phyloP scores from a whole-genome alignment of 2,888 invertebrate species.

The Stenoptilia bipunctidactyla region DNA sequence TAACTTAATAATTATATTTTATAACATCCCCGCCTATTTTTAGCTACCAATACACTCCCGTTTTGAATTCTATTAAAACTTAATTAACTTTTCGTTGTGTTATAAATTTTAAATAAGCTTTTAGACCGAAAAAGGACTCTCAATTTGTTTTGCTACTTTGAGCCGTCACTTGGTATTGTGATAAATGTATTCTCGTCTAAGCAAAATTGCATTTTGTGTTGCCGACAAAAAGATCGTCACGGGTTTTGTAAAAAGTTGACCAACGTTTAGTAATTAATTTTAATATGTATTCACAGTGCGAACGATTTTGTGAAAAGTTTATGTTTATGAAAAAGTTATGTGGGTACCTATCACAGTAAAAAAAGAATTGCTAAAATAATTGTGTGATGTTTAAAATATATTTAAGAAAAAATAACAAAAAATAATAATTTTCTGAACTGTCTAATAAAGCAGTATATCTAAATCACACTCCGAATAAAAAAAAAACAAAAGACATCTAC shows the following conservation, averaged over 20 bases:
- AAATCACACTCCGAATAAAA: too few relatives aligned
- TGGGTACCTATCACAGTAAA: too few relatives aligned
- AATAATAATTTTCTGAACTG: too few relatives aligned
- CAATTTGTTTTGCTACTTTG: constrained; percentile 69
- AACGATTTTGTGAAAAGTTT: too few relatives aligned
- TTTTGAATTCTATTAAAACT: constrained; percentile 69
- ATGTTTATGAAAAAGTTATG: too few relatives aligned
- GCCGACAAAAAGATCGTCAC: constrained; percentile 45
- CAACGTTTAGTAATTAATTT: too few relatives aligned
- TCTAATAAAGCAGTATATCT: too few relatives aligned
- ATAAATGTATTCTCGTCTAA: constrained; percentile 60
- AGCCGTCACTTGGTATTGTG: constrained; percentile 63
- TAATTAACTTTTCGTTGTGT: constrained; percentile 64
- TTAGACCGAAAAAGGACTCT: constrained; percentile 45
- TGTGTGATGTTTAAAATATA: too few relatives aligned
- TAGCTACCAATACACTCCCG: constrained; percentile 68
- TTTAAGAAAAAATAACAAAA: too few relatives aligned
- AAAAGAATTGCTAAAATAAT: too few relatives aligned
- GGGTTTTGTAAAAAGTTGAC: background rate
- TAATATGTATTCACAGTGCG: constrained; percentile 6
- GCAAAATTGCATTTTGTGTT: constrained; percentile 50
- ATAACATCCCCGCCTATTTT: constrained; percentile 69
- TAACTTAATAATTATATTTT: constrained; percentile 66
- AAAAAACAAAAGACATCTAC: too few relatives aligned
- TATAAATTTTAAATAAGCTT: constrained; percentile 58